Evolutionary conservation across 2,888 invertebrate genomes (phyloP).

Genomic region (Copidosoma aretas): DNA sequence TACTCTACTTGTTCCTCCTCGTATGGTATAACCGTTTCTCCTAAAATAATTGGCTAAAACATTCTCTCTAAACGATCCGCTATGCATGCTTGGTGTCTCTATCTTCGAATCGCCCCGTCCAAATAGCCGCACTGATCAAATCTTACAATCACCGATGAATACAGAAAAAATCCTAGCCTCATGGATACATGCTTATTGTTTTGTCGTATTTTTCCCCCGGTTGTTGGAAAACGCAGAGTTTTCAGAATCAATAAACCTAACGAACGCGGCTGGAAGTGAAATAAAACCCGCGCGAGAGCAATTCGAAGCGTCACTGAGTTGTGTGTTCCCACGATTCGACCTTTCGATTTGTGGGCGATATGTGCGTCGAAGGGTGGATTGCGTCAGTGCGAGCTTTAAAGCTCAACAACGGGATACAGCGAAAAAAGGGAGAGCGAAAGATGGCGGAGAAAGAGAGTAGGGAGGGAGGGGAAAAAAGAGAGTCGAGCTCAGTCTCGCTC

Average conservation of each 20-base stretch:
- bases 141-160: not conserved
- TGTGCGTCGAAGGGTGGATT: not conserved
- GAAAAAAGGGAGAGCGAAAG: not conserved
- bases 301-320: no score
- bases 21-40: constrained; percentile 51
- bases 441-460: not conserved
- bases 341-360: constrained; percentile 28
- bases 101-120: not conserved
- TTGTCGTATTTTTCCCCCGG: not conserved
- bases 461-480: constrained; percentile 2
- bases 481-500: not conserved
- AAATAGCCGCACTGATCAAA: constrained; percentile 11
- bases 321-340: constrained; percentile 15
- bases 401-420: no score
- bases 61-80: constrained; percentile 53
- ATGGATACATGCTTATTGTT: not conserved
- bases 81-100: constrained; percentile 37
- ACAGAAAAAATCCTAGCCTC: not conserved
- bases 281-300: not conserved
- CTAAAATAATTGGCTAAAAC: constrained; percentile 54
- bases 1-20: constrained; percentile 43
- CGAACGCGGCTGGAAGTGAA: not conserved
- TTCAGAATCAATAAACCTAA: no score
- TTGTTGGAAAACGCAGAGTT: no score
- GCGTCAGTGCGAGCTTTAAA: constrained; percentile 15